Evolutionary conservation across 2,888 invertebrate genomes (phyloP), one percentile per base, ranked within the genome.

Genomic region (Idaea straminata): DNA sequence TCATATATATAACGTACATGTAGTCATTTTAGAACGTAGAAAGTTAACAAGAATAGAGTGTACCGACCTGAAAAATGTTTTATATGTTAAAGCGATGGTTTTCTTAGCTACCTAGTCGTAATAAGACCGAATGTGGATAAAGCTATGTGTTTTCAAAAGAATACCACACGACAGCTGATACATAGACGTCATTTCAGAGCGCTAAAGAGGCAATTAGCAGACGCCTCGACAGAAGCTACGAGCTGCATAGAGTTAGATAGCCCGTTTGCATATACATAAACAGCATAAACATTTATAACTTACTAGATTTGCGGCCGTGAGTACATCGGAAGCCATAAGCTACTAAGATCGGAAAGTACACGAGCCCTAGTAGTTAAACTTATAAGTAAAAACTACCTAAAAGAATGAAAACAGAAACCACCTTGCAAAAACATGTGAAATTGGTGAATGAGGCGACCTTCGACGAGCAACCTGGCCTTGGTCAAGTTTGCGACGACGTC

Each of bases 221-320:
- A 47, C 47, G 10, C 47, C 47, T 13, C 47, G 47, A 47, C 47
- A 13, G 13, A 47, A 47, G 47, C 47, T 13, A 47, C 7, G 47
- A 69, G 72, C 69, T 66, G 64, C 67, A 57, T 16, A 59, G 61
- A 73, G 70, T 67, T 69, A 66, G 67, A 73, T 68, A 70, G 68
- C 69, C 63, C 60, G 62, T 69, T 25, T 64, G 47, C 47, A 13
- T 47, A 13, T 66, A 58, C 65, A 61, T 68, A 65, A 67, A 69
- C 64, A 70, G 67, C 61, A 66, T 63, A 62, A 65, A 66, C 65
- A 64, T 47, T 61, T 67, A 69, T 72, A 72, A 73, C 70, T 73
- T 73, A 72, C 47, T 6, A 47, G 13, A 5, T 47, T 7, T 47
- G 10, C 47, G 47, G 13, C 47, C 47, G 47, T 10, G 47, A 47